Base-by-base conservation (phyloP, 2,888 invertebrate species). In the Andrena bicolor region DNA sequence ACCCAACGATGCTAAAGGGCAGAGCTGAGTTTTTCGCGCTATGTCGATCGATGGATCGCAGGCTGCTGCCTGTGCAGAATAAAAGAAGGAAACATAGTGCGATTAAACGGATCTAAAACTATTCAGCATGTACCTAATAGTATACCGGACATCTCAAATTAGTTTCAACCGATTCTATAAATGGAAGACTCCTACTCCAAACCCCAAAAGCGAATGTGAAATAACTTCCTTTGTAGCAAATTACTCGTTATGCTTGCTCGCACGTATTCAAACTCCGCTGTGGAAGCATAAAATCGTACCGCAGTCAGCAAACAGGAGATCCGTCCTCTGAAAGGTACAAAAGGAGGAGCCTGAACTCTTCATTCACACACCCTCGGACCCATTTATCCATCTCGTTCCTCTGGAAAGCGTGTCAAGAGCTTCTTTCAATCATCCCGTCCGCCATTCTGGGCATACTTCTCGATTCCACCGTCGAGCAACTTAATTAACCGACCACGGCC, bases 1-100 rank as follows among this genome's bases (percentile, higher is more conserved):
- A 73, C 85, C 76, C 66, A 63, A 66, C 16, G 68, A 70, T 49
- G 75, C 69, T 80, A 78, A 82, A 80, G 80, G 80, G 80, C 74
- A 79, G 28, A 53, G 30, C 64, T 26, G 61, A 35, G 71, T 32
- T 80, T 83, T 83, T 68, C 76, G 61, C 75, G 65, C 56, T 61
- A 75, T 72, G 64, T 83, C 75, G 76, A 76, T 73, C 80, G 63
- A 76, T 65, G 41, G 32, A 56, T 81, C 75, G n/a, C 64, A 30
- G 41, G 48, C 13, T 30, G 4, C 32, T 41, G 13, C 41, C 13
- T 41, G 41, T 41, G 13, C 16, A 41, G 16, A 41, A 41, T 41
- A 16, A 41, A 13, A 4, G 41, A 16, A 41, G 41, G 4, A 41
- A 16, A 41, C 41, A 13, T 13, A 51, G 8, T 51, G 51, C 20